A percentile compares a stretch with the other conserved stretches of the same genome.
Evolutionary conservation across 2,113 vertebrate genomes (phyloP).

Genomic region (Nestor notabilis): DNA sequence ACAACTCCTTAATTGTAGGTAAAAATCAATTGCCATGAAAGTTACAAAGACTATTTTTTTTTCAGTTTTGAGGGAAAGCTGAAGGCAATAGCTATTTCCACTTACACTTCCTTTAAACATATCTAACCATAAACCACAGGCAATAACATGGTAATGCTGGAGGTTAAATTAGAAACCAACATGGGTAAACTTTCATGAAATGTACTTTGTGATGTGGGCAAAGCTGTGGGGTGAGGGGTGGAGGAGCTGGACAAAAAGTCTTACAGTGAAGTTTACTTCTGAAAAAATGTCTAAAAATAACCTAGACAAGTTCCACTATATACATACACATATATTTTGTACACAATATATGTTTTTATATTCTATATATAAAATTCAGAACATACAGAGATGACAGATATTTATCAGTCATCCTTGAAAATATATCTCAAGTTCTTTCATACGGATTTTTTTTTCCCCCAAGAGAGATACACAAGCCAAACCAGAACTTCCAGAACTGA

Average conservation of each 20-base stretch:
- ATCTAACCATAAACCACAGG: conserved; percentile 67
- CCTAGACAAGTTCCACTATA: neutral
- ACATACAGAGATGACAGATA: neutral
- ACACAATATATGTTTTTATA: neutral
- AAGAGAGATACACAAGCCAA: neutral
- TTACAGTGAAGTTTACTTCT: neutral
- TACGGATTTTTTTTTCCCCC: neutral
- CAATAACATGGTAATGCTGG: conserved; percentile 14
- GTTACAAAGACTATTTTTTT: neutral
- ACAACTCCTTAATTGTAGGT: neutral
- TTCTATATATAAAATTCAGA: neutral
- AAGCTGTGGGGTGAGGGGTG: neutral
- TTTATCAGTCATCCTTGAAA: neutral
- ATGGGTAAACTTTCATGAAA: neutral
- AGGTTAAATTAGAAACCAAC: conserved; percentile 37
- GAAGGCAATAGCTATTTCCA: conserved; percentile 45
- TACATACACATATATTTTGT: neutral
- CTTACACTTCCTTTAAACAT: conserved; percentile 53
- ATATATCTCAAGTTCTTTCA: neutral
- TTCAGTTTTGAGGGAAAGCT: conserved; percentile 41
- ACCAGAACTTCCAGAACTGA: neutral
- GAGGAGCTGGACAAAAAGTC: neutral
- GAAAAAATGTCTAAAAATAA: neutral
- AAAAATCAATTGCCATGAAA: neutral
- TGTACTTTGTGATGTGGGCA: neutral